phyloP scores from a whole-genome alignment of 1,140 invertebrate genomes.

The Drosophila malerkotliana region DNA sequence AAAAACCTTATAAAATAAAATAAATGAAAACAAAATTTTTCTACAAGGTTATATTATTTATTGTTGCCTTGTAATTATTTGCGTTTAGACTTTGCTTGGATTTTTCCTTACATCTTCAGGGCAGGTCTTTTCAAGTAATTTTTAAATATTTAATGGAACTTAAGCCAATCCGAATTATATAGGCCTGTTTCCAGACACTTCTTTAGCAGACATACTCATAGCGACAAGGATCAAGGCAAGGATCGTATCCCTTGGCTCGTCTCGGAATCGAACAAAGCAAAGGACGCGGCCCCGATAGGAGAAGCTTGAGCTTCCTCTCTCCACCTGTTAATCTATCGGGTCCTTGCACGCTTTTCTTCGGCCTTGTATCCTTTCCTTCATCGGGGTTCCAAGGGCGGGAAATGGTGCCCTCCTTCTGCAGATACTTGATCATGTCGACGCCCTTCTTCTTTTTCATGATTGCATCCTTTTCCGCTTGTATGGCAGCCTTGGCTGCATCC shows the following conservation, averaged over 20 bases:
- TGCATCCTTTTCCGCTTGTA: not conserved
- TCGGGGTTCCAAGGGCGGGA: slow-evolving; percentile 29
- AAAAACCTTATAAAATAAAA: not conserved
- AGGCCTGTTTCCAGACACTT: too few relatives aligned
- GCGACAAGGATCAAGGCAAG: not conserved
- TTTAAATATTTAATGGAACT: too few relatives aligned
- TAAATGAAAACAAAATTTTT: too few relatives aligned
- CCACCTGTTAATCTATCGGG: slow-evolving; percentile 33
- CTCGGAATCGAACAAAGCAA: slow-evolving; percentile 10
- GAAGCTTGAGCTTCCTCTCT: slow-evolving; percentile 14
- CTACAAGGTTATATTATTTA: too few relatives aligned
- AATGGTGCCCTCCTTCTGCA: slow-evolving; percentile 24
- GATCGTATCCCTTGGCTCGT: slow-evolving; percentile 1
- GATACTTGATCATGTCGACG: slow-evolving; percentile 50
- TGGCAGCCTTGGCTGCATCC: slow-evolving; percentile 19
- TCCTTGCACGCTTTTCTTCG: not conserved
- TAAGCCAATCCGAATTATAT: too few relatives aligned
- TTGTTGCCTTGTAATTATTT: too few relatives aligned
- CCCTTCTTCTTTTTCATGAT: slow-evolving; percentile 11
- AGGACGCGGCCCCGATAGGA: slow-evolving; percentile 4
- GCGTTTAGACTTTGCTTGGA: too few relatives aligned
- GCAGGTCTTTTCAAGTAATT: too few relatives aligned
- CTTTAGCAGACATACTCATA: not conserved
- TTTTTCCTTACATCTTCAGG: too few relatives aligned
- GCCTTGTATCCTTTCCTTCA: slow-evolving; percentile 31